A percentile compares a stretch with the other conserved stretches of the same genome.
Conservation (phyloP, 1,140 invertebrate species). For the Drosophila watanabei region DNA sequence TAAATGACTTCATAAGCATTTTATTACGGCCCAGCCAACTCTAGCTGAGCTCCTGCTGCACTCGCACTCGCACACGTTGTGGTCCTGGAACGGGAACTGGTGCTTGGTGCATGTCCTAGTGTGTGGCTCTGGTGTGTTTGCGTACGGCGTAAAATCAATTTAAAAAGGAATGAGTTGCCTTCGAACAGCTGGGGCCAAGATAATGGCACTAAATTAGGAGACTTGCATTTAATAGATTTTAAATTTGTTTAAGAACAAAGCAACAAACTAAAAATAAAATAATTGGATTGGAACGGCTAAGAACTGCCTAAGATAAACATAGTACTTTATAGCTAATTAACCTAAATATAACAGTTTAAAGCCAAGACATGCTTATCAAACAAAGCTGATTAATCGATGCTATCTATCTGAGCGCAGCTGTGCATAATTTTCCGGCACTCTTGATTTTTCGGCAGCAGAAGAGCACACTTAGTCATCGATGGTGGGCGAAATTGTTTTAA, state of each 20-base stretch:
- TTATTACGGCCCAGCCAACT: conserved; percentile 68
- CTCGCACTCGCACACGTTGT: conserved; percentile 4
- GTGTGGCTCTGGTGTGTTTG: conserved; percentile 16
- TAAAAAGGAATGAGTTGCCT: neutral
- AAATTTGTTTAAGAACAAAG: neutral
- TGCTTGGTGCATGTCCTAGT: conserved; percentile 10
- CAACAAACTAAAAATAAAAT: neutral
- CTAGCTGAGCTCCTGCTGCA: conserved; percentile 30
- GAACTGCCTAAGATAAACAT: too few species aligned
- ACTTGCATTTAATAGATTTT: neutral
- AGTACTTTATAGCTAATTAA: neutral
- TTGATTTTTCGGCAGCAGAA: conserved; percentile 22
- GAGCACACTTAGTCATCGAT: conserved; percentile 23
- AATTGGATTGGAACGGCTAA: too few species aligned
- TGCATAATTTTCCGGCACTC: conserved; percentile 7
- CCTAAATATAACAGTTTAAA: too few species aligned
- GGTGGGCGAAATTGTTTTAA: conserved; percentile 61
- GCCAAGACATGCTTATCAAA: neutral
- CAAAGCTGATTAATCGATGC: too few species aligned
- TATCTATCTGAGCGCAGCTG: conserved; percentile 5
- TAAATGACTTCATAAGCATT: conserved; percentile 84
- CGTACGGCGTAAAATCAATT: conserved; percentile 64
- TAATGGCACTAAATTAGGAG: neutral
- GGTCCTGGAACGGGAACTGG: conserved; percentile 6
- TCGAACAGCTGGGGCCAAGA: conserved; percentile 4